These are phyloP conservation scores for Agrenia bidenticulata DNA, from an alignment of 2,888 invertebrate genomes.

Conservation along the genomic window DNA sequence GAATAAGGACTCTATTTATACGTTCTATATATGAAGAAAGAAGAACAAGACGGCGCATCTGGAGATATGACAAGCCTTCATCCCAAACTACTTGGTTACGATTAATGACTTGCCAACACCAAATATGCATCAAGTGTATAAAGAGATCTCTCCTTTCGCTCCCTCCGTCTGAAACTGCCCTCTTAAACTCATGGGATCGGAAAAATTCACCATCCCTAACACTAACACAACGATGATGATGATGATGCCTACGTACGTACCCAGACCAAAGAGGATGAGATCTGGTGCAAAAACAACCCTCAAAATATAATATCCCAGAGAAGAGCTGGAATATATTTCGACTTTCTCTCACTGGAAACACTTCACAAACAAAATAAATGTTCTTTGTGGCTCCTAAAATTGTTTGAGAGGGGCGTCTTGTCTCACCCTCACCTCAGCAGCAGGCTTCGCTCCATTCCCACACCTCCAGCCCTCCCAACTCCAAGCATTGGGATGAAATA, in stretches of 20 bases:
- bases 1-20: slow-evolving; percentile 5
- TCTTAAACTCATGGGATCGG: slow-evolving; percentile 5
- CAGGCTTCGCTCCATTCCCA: too few species aligned
- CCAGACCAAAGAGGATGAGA: neutral
- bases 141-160: slow-evolving; percentile 23
- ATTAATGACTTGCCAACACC: slow-evolving; percentile 54
- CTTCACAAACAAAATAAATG: slow-evolving; percentile 4
- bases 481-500: neutral
- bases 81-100: slow-evolving; percentile 53
- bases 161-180: slow-evolving; percentile 1
- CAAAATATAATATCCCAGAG: neutral
- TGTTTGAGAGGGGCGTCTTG: neutral
- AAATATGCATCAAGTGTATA: slow-evolving; percentile 52
- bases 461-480: neutral
- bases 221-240: neutral
- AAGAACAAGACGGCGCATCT: slow-evolving; percentile 54
- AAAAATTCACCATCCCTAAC: slow-evolving; percentile 8
- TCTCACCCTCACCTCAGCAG: neutral
- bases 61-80: slow-evolving; percentile 54
- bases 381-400: neutral
- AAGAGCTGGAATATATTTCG: too few species aligned
- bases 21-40: slow-evolving; percentile 10
- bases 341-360: neutral
- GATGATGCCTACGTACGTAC: neutral
- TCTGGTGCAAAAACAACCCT: neutral